These are phyloP conservation scores for Meghimatium bilineatum DNA, from an alignment of 2,888 invertebrate genomes.

Conservation along the genomic window DNA sequence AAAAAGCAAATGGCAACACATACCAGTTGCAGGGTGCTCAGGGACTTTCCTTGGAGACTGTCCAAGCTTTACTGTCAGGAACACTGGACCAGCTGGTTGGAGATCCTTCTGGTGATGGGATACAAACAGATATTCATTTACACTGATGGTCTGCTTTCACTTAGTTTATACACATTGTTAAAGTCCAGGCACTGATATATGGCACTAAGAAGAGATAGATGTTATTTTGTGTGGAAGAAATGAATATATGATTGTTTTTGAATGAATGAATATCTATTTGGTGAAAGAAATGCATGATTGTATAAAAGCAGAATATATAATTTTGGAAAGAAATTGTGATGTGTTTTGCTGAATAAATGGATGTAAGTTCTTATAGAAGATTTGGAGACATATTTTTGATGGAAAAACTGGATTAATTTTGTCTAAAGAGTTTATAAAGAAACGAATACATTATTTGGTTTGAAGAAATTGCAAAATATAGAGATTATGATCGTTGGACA, in stretches of 20 bases:
- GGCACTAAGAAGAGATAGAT: not conserved
- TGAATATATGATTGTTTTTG: too few species aligned
- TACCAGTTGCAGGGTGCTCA: slow-evolving; percentile 72
- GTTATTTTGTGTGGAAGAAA: not conserved
- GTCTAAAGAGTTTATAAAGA: too few species aligned
- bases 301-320: too few species aligned
- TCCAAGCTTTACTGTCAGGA: slow-evolving; percentile 74
- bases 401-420: too few species aligned
- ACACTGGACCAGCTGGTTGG: slow-evolving; percentile 48
- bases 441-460: not conserved
- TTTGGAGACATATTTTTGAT: too few species aligned
- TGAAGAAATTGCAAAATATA: not conserved
- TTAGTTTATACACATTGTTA: not conserved
- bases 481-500: too few species aligned
- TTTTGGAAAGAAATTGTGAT: too few species aligned
- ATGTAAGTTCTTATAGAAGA: too few species aligned
- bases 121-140: slow-evolving; percentile 51
- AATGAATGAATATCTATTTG: too few species aligned
- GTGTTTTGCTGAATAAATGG: too few species aligned
- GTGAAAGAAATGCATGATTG: too few species aligned
- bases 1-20: slow-evolving; percentile 73
- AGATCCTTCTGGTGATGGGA: not conserved
- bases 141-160: not conserved
- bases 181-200: not conserved
- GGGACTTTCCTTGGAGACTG: slow-evolving; percentile 71